Base-by-base conservation (phyloP, 35 echinoderm and acorn worm species). In the Eucidaris tribuloides region DNA sequence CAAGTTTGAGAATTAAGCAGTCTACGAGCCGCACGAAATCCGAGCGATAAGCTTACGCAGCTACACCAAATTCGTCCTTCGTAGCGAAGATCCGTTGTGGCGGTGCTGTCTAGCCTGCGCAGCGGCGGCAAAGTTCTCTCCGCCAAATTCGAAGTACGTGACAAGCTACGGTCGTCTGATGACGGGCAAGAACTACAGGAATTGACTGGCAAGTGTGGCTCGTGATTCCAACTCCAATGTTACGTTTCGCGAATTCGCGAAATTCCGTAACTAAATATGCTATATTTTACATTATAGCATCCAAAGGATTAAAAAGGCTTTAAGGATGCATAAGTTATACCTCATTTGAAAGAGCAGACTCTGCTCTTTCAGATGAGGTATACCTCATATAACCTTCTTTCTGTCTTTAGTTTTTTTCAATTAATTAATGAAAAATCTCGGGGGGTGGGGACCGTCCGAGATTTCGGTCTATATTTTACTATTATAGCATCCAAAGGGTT, bases 21-120 rank as follows among this genome's bases (percentile, higher is more conserved):
- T 19, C n/a, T 90, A 83, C 52, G 57, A 37, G 6, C 40, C 40
- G 2, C 9, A n/a, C 1, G 82, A 91, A 24, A 79, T 91, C 7
- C n/a, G n/a, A n/a, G 29, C 34, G 22, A 35, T 64, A 2, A 70
- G 74, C 45, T 22, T 91, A 2, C 36, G 59, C 54, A 40, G 28
- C 63, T 91, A 91, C 45, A 80, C 61, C 18, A 91, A 91, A 46
- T 66, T 91, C 34, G 29, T 91, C n/a, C 1, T 85, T 91, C 55
- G 82, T 86, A 23, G n/a, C 54, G 89, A 2, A 49, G 85, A 27
- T 82, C 89, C 4, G 50, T 91, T 19, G 62, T 57, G 14, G 30
- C 82, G 39, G 2, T 91, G 2, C 13, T 91, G 2, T 91, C 89
- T 11, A 82, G 82, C 7, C 85, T 85, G n/a, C n/a, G n/a, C n/a